Percentiles rank a stretch among this genome's conserved stretches.
phyloP scores from a whole-genome alignment of 1,140 invertebrate genomes.

The Caenorhabditis tropicalis region DNA sequence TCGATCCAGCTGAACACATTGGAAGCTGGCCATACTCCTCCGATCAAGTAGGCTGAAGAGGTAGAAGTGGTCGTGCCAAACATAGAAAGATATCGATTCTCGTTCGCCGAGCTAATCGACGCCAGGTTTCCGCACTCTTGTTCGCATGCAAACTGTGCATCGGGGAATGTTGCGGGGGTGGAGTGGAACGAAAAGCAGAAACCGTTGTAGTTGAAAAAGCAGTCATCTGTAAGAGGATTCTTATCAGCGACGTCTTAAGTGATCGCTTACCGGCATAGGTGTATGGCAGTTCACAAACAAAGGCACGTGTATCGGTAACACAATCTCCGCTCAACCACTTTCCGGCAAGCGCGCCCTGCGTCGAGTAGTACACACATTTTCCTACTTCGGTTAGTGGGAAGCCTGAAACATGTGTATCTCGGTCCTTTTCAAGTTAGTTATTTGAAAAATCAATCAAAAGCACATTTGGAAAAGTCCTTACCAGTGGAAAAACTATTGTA shows the following conservation, averaged over 20 bases:
- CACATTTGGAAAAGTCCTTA: background rate
- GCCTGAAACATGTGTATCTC: background rate
- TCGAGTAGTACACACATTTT: constrained; percentile 10
- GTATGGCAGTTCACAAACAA: background rate
- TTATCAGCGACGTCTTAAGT: too few species aligned
- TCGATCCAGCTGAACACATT: background rate
- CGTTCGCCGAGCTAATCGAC: background rate
- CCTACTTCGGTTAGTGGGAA: background rate
- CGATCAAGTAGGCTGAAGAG: background rate
- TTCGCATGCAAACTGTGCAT: background rate
- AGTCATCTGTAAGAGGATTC: too few species aligned
- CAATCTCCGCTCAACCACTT: background rate
- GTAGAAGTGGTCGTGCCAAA: background rate
- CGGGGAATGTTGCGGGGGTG: background rate
- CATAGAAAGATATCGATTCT: background rate
- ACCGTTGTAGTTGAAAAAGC: background rate
- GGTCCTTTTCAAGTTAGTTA: background rate
- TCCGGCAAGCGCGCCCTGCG: background rate
- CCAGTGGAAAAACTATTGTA: background rate
- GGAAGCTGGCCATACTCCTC: background rate
- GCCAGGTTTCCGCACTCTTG: background rate
- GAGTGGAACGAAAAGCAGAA: background rate
- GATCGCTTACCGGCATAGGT: background rate
- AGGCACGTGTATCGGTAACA: background rate
- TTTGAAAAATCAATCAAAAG: too few species aligned